These are phyloP conservation scores for Hypsibius dujardini DNA, from an alignment of 1,140 invertebrate species.

Conservation along the genomic window DNA sequence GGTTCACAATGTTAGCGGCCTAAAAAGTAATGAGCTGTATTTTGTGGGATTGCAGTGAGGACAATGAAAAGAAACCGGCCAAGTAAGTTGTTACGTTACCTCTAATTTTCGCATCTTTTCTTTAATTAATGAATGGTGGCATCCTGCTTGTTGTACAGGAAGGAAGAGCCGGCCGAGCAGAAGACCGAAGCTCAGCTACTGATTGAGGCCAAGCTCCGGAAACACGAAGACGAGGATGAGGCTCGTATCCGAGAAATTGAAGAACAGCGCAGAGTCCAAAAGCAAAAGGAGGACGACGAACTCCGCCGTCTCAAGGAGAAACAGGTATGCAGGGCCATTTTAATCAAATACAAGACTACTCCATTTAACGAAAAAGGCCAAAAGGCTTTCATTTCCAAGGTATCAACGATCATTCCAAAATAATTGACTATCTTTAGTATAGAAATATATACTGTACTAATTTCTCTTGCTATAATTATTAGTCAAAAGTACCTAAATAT, in stretches of 20 bases:
- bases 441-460: constrained; percentile 11
- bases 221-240: constrained; percentile 59
- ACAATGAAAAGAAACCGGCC: too few species aligned
- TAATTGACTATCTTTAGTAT: constrained; percentile 19
- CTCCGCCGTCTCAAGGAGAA: constrained; percentile 83
- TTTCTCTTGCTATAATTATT: background rate
- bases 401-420: constrained; percentile 24
- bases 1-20: too few species aligned
- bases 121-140: too few species aligned
- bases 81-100: too few species aligned
- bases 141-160: background rate
- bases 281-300: constrained; percentile 83
- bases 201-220: constrained; percentile 28
- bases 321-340: constrained; percentile 36
- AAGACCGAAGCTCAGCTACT: constrained; percentile 26
- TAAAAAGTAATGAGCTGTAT: too few species aligned
- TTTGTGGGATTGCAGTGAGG: too few species aligned
- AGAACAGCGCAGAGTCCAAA: constrained; percentile 81
- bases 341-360: too few species aligned
- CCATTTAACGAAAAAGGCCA: too few species aligned
- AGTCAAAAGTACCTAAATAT: constrained; percentile 1
- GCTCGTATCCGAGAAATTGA: constrained; percentile 45
- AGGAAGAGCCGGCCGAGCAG: constrained; percentile 23
- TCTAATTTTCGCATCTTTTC: too few species aligned
- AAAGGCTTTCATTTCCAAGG: too few species aligned